Conservation (phyloP, 2,888 invertebrate species). For the Brachyptera risi region DNA sequence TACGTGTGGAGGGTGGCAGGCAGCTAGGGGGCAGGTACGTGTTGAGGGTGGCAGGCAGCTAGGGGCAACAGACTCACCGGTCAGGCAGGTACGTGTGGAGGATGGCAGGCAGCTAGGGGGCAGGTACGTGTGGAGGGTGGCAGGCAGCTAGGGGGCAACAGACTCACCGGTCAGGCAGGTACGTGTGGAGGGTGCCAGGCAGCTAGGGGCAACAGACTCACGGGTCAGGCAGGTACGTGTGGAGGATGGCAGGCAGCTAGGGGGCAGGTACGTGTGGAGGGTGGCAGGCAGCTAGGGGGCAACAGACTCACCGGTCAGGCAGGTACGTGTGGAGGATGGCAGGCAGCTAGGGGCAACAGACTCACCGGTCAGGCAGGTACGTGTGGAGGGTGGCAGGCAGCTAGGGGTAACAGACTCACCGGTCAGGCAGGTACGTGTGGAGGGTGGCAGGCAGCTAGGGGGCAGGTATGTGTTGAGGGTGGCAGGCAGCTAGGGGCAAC, state of each 20-base stretch:
- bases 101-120: constrained; percentile 81
- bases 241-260: constrained; percentile 78
- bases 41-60: constrained; percentile 88
- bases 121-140: constrained; percentile 85
- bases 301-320: constrained; percentile 54
- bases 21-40: constrained; percentile 86
- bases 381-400: constrained; percentile 90
- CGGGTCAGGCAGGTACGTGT: constrained; percentile 78
- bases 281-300: no score
- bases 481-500: no score
- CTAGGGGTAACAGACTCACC: no score
- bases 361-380: constrained; percentile 65
- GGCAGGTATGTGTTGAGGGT: constrained; percentile 88
- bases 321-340: constrained; percentile 89
- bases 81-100: constrained; percentile 87
- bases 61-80: constrained; percentile 31
- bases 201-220: no score
- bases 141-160: no score
- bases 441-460: constrained; percentile 78
- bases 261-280: constrained; percentile 87
- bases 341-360: no score
- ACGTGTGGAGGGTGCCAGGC: constrained; percentile 85
- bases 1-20: constrained; percentile 87
- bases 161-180: constrained; percentile 61
- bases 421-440: constrained; percentile 82